These are phyloP conservation scores for Brachionus asplanchnoidis DNA, from an alignment of 1,140 invertebrate genomes.

Conservation along the genomic window DNA sequence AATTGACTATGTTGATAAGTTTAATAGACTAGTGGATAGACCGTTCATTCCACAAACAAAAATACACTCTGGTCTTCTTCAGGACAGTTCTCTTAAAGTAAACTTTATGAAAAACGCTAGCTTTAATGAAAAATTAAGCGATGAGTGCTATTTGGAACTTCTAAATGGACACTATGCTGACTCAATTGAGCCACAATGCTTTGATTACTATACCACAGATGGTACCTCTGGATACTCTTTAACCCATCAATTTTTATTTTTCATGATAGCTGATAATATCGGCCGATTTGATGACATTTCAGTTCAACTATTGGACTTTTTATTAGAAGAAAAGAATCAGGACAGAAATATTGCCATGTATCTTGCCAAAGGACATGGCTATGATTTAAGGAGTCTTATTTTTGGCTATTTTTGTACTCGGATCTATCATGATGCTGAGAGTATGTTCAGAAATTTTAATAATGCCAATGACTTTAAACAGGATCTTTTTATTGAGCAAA, in stretches of 20 bases:
- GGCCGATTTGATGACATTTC: background rate
- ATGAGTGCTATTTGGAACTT: background rate
- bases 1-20: slow-evolving; percentile 1
- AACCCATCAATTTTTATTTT: slow-evolving; percentile 39
- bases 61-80: background rate
- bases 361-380: background rate
- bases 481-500: slow-evolving; percentile 41
- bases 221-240: background rate
- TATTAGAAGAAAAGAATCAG: background rate
- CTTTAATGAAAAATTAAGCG: slow-evolving; percentile 21
- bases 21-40: background rate
- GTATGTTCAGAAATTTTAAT: background rate
- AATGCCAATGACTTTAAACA: background rate
- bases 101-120: background rate
- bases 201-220: slow-evolving; percentile 5
- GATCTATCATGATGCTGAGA: background rate
- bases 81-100: background rate
- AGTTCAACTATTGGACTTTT: background rate
- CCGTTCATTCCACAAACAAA: background rate
- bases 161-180: background rate
- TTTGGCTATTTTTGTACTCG: background rate
- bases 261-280: slow-evolving; percentile 5
- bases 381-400: background rate
- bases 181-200: background rate
- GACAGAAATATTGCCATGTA: background rate